These are phyloP conservation scores for Orthonevra nobilis DNA, from an alignment of 2,888 invertebrate genomes.

Conservation along the genomic window DNA sequence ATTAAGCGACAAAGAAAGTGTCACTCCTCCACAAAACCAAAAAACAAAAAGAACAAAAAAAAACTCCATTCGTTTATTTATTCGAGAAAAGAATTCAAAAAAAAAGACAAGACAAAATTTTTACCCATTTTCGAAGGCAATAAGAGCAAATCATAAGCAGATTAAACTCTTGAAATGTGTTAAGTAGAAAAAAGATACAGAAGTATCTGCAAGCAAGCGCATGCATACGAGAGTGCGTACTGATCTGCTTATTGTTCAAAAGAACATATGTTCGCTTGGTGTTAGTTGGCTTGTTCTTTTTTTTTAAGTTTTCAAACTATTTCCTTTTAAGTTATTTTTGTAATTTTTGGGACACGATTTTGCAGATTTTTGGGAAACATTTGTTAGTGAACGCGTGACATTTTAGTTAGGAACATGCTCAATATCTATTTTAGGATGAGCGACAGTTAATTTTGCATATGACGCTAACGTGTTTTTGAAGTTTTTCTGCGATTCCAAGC, in stretches of 20 bases:
- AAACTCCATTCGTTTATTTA: conserved; percentile 53
- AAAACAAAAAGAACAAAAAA: too few relatives aligned
- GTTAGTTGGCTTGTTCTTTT: conserved; percentile 6
- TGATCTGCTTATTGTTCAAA: conserved; percentile 30
- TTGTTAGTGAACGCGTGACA: conserved; percentile 36
- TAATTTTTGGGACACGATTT: conserved; percentile 5
- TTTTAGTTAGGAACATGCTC: conserved; percentile 58
- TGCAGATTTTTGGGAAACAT: neutral
- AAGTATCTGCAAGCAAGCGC: neutral
- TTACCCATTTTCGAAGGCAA: conserved; percentile 17
- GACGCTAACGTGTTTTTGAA: conserved; percentile 17
- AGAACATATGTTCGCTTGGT: conserved; percentile 46
- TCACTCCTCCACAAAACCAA: too few relatives aligned
- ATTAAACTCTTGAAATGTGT: conserved; percentile 68
- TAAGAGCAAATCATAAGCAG: conserved; percentile 46
- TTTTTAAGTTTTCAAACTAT: conserved; percentile 12
- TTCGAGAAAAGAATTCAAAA: conserved; percentile 22
- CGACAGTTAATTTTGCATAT: conserved; percentile 20
- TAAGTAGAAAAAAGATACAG: conserved; percentile 49
- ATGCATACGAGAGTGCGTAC: conserved; percentile 38
- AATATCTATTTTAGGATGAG: conserved; percentile 43
- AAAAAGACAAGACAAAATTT: conserved; percentile 14
- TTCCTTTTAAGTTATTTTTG: neutral
- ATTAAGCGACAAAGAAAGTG: conserved; percentile 52
- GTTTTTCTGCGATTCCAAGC: too few relatives aligned